Evolutionary conservation across 2,888 invertebrate genomes (phyloP).

Genomic region (Agrochola lychnidis): DNA sequence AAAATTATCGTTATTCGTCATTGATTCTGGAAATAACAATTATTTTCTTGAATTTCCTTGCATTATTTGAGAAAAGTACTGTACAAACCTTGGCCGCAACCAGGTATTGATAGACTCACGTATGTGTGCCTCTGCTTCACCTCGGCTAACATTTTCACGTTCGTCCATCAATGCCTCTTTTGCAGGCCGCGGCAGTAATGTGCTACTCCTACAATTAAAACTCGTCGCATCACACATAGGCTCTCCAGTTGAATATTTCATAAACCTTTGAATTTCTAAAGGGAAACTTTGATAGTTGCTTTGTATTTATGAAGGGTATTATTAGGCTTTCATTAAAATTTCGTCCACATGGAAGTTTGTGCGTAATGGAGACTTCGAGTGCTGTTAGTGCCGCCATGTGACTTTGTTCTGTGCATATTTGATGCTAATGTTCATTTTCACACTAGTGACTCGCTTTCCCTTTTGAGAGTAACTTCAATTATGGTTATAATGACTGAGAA

Average conservation of each 20-base stretch:
- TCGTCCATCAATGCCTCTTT: too few relatives aligned
- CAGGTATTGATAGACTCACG: too few relatives aligned
- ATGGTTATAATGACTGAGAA: slow-evolving; percentile 32
- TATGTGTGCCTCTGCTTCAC: too few relatives aligned
- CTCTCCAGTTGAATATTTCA: slow-evolving; percentile 64
- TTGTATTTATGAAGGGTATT: slow-evolving; percentile 71
- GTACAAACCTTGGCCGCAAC: too few relatives aligned
- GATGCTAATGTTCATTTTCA: slow-evolving; percentile 55
- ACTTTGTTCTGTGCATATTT: slow-evolving; percentile 64
- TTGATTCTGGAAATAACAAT: too few relatives aligned
- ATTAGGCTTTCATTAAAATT: slow-evolving; percentile 68
- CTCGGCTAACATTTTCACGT: too few relatives aligned
- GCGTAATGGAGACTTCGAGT: slow-evolving; percentile 52
- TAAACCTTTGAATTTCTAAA: slow-evolving; percentile 59
- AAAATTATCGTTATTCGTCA: too few relatives aligned
- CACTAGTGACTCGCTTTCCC: slow-evolving; percentile 38
- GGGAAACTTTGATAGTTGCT: slow-evolving; percentile 71
- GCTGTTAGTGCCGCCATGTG: slow-evolving; percentile 52
- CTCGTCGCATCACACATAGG: slow-evolving; percentile 23
- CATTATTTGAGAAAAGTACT: too few relatives aligned
- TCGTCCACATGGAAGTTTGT: slow-evolving; percentile 51
- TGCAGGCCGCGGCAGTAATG: too few relatives aligned
- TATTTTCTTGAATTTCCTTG: too few relatives aligned
- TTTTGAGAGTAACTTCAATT: slow-evolving; percentile 49
- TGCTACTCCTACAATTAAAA: background rate